Evolutionary conservation across 1,140 invertebrate genomes (phyloP), one percentile per base, ranked within the genome.

Genomic region (Penaeus chinensis): DNA sequence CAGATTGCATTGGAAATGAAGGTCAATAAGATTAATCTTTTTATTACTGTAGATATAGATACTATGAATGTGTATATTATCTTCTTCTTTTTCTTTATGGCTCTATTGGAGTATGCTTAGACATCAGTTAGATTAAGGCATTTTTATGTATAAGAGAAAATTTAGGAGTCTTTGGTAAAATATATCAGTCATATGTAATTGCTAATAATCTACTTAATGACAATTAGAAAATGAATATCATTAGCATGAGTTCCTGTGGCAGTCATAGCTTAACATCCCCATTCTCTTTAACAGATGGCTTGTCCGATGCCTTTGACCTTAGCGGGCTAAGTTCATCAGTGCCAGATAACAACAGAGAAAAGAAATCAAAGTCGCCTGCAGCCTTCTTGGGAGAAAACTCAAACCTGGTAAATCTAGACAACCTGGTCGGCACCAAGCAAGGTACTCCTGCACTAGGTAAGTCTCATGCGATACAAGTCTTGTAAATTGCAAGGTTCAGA

Each of bases 381-480:
- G 95, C 95, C 90, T 99, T 99, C 93, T 94, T 99, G 13, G 98
- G 98, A 27, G 97, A 98, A 93, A 99, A 99, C 93, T 97, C 96
- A 32, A 94, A 95, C 90, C 94, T 99, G 87, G 98, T 99, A 69
- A 99, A 99, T 94, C 94, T 99, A 91, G 98, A 99, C 93, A 97
- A 98, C 93, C 94, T 99, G 91, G 90, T 90, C 3, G 84, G 86
- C 62, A 81, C 85, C 69, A 90, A 90, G 63, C 82, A 84, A 32
- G 20, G 47, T 37, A 54, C 88, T 62, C 24, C 77, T 60, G 78
- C 65, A n/a, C 60, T 89, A 82, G 88, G 88, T 89, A 81, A 85
- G 88, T 83, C 32, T n/a, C 80, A 47, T 10, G 10, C 32, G 7
- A 2, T 10, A 76, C 22, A 37, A 22, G 42, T 32, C 42, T 47